Conservation (phyloP, 2,888 invertebrate species). For the Anoplius nigerrimus region DNA sequence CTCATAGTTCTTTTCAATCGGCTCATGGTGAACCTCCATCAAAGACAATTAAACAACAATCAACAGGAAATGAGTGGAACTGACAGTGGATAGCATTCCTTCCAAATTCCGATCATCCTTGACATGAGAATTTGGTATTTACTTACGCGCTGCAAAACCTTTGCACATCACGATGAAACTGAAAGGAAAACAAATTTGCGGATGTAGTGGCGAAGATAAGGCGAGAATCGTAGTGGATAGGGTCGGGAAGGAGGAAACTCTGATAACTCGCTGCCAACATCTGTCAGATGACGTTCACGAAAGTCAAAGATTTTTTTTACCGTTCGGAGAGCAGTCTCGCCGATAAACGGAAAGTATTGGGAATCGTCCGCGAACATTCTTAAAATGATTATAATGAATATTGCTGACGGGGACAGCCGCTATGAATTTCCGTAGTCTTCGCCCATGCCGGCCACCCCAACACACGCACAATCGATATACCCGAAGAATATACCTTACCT, state of each 20-base stretch:
- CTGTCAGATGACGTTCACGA: background rate
- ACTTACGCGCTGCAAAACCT: too few species aligned
- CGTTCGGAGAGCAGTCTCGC: constrained; percentile 68
- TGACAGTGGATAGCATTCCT: too few species aligned
- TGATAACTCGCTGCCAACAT: too few species aligned
- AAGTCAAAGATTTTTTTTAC: constrained; percentile 51
- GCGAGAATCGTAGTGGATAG: too few species aligned
- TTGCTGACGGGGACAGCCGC: constrained; percentile 61
- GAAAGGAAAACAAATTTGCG: too few species aligned
- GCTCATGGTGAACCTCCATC: constrained; percentile 76
- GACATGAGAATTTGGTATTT: too few species aligned
- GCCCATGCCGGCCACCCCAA: constrained; percentile 68
- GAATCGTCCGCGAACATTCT: constrained; percentile 65
- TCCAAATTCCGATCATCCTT: too few species aligned
- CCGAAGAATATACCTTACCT: constrained; percentile 42
- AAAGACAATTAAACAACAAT: constrained; percentile 50
- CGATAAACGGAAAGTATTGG: constrained; percentile 72
- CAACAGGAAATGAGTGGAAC: too few species aligned
- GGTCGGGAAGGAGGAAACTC: too few species aligned
- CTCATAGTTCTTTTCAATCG: constrained; percentile 77
- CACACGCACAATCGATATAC: constrained; percentile 59
- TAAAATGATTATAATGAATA: constrained; percentile 46
- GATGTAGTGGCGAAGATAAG: too few species aligned
- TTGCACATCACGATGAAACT: too few species aligned
- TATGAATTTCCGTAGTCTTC: constrained; percentile 65